These are phyloP conservation scores for Tanypteryx hageni DNA, from an alignment of 2,888 invertebrate genomes.

Conservation along the genomic window DNA sequence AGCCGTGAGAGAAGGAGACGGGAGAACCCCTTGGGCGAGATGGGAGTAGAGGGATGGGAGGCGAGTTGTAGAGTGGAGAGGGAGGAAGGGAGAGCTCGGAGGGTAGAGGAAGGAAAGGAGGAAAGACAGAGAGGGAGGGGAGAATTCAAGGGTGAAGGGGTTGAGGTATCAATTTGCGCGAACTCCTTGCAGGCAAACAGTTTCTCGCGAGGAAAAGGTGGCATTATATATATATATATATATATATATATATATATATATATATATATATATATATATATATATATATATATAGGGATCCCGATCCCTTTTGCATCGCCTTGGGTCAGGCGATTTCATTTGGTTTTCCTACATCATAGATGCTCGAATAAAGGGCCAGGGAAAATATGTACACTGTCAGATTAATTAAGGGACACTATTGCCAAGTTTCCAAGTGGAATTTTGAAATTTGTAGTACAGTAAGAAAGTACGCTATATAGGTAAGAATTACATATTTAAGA, in stretches of 20 bases:
- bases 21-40: background rate
- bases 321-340: background rate
- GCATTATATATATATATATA: no score
- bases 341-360: no score
- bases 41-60: background rate
- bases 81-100: background rate
- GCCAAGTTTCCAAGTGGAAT: no score
- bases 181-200: background rate
- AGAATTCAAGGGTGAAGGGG: background rate
- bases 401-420: no score
- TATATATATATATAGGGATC: background rate
- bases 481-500: no score
- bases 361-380: no score
- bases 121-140: background rate
- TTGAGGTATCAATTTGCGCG: conserved; percentile 19
- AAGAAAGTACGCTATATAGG: no score
- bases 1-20: background rate
- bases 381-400: no score
- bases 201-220: background rate
- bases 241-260: no score
- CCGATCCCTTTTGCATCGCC: background rate
- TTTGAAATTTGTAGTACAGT: no score
- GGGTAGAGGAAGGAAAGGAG: background rate
- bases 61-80: background rate
- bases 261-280: no score